A percentile compares a stretch with the other conserved stretches of the same genome.
Evolutionary conservation across 2,113 vertebrate species (phyloP).

Genomic region (Colistium nudipinnis): DNA sequence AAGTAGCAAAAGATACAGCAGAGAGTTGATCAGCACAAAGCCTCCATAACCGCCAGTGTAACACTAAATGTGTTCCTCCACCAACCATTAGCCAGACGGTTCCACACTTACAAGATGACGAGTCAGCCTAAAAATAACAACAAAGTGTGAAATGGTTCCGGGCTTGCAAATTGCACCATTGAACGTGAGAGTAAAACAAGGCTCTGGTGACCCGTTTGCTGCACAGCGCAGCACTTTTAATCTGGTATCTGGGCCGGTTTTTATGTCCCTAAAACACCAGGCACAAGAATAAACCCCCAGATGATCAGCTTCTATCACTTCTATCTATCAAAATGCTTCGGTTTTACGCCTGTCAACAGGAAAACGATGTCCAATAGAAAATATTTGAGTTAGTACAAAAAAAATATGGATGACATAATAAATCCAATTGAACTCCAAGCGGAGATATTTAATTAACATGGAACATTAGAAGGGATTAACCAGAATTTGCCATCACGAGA

Average conservation of each 20-base stretch:
- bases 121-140: constrained; percentile 53
- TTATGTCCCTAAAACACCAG: background rate
- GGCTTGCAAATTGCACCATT: constrained; percentile 41
- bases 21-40: background rate
- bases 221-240: constrained; percentile 28
- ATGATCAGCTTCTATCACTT: constrained; percentile 8
- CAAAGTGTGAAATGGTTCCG: constrained; percentile 57
- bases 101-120: constrained; percentile 30
- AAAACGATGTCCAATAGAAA: no score
- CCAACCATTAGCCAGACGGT: constrained; percentile 23
- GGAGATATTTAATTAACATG: no score
- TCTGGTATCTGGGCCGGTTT: constrained; percentile 1
- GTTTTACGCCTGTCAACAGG: no score
- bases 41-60: background rate
- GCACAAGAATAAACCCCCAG: background rate
- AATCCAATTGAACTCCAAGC: no score
- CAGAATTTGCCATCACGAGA: background rate
- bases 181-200: constrained; percentile 25
- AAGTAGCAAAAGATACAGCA: no score
- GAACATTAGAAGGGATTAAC: no score
- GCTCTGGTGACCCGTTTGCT: constrained; percentile 33
- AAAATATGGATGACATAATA: no score
- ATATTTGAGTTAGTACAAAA: no score
- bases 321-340: no score
- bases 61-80: constrained; percentile 21